These are phyloP conservation scores for Chironex yamaguchii DNA, from an alignment of 30 jellyfish, hydroid and myxozoan species.

Conservation along the genomic window DNA sequence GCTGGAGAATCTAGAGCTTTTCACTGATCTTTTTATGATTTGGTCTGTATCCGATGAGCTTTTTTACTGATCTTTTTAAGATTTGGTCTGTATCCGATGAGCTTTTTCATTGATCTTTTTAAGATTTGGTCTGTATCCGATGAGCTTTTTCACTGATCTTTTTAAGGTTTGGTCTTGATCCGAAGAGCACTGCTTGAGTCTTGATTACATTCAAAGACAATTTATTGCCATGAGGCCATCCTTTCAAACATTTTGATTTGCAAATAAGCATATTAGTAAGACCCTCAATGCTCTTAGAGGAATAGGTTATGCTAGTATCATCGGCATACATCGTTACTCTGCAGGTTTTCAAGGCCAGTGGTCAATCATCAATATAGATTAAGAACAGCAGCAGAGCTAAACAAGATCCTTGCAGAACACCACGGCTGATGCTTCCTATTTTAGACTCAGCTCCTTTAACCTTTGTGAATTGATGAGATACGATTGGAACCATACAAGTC, in stretches of 20 bases:
- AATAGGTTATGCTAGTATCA: constrained; percentile 7
- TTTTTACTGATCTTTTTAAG: too few species aligned
- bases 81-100: too few species aligned
- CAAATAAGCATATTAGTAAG: neutral
- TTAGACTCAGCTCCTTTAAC: constrained; percentile 41
- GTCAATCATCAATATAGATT: constrained; percentile 41
- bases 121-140: too few species aligned
- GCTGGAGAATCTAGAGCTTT: neutral
- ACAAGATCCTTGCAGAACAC: constrained; percentile 72
- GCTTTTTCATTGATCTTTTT: too few species aligned
- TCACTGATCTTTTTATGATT: neutral
- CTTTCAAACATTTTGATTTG: neutral
- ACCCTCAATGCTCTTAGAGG: neutral
- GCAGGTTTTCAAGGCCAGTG: constrained; percentile 36
- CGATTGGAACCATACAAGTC: too few species aligned
- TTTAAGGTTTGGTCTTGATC: constrained; percentile 11
- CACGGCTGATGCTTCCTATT: constrained; percentile 15
- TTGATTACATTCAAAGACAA: constrained; percentile 4
- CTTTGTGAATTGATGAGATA: too few species aligned
- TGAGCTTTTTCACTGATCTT: neutral
- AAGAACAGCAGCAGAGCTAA: constrained; percentile 56
- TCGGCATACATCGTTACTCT: constrained; percentile 11
- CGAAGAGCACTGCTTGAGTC: constrained; percentile 8
- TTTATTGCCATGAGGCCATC: constrained; percentile 6
- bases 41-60: too few species aligned